Evolutionary conservation across 2,113 vertebrate species (phyloP).

Genomic region (Neomonachus schauinslandi): DNA sequence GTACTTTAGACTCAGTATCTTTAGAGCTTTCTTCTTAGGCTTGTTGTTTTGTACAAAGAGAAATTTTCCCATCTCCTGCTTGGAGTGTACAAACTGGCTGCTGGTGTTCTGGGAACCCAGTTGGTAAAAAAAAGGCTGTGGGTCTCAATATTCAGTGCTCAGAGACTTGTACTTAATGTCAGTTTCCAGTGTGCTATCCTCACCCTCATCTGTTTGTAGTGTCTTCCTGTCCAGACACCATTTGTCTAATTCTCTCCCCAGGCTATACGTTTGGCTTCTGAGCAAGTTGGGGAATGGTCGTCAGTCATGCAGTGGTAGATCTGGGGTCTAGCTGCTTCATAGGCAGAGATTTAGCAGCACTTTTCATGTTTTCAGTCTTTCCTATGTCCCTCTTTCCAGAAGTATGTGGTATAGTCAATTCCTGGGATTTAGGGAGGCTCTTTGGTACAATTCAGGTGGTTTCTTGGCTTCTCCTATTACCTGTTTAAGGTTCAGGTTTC

Average conservation of each 20-base stretch:
- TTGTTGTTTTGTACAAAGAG: neutral
- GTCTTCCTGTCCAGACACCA: neutral
- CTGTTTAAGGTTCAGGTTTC: neutral
- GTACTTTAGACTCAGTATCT: neutral
- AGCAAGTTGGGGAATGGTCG: neutral
- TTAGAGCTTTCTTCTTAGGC: neutral
- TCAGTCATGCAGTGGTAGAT: neutral
- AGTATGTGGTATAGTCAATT: neutral
- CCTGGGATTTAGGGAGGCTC: neutral
- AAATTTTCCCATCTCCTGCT: neutral
- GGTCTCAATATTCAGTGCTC: neutral
- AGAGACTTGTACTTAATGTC: neutral
- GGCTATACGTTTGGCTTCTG: neutral
- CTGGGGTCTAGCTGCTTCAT: neutral
- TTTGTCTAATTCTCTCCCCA: neutral
- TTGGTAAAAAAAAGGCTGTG: neutral
- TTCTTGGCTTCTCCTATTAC: neutral
- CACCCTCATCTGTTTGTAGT: neutral
- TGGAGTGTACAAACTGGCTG: neutral
- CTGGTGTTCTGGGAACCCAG: neutral
- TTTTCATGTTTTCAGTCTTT: neutral
- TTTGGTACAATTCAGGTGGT: neutral
- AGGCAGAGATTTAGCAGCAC: neutral
- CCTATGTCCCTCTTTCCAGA: neutral
- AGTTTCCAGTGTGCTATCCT: neutral